Conservation (phyloP, 2,113 vertebrate species). For the Tetrao urogallus region DNA sequence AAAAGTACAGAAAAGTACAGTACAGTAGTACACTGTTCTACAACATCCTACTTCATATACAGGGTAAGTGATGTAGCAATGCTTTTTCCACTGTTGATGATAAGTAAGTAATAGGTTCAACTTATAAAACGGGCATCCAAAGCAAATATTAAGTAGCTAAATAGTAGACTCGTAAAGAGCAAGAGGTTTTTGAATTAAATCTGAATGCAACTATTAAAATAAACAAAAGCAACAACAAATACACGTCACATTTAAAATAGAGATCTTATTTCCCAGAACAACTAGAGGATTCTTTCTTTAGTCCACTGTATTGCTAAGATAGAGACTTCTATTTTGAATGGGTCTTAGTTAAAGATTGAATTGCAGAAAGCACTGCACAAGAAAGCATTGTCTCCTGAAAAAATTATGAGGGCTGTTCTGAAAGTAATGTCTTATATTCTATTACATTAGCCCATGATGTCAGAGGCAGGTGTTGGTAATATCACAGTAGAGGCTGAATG, state of each 20-base stretch:
- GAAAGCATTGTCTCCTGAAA: no score
- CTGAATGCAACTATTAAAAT: not conserved
- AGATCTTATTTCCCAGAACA: not conserved
- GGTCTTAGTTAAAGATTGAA: not conserved
- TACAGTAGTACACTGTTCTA: no score
- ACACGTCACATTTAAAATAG: not conserved
- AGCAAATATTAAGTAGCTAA: not conserved
- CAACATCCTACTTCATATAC: fast-evolving
- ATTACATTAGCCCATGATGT: no score
- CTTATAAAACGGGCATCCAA: fast-evolving
- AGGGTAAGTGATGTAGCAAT: not conserved
- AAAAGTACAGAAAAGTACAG: no score
- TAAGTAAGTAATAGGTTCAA: not conserved
- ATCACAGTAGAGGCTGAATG: no score
- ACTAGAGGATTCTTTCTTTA: not conserved
- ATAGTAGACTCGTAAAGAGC: not conserved
- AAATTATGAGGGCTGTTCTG: no score
- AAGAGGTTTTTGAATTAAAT: not conserved
- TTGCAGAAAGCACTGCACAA: not conserved
- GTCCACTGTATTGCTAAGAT: not conserved
- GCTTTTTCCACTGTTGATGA: fast-evolving
- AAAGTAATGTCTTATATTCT: no score
- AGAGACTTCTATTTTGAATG: not conserved
- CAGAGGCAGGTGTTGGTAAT: no score
- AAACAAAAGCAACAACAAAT: not conserved